Evolutionary conservation across 2,797 vertebrate species (phyloP).

Genomic region (Florisuga fusca): DNA sequence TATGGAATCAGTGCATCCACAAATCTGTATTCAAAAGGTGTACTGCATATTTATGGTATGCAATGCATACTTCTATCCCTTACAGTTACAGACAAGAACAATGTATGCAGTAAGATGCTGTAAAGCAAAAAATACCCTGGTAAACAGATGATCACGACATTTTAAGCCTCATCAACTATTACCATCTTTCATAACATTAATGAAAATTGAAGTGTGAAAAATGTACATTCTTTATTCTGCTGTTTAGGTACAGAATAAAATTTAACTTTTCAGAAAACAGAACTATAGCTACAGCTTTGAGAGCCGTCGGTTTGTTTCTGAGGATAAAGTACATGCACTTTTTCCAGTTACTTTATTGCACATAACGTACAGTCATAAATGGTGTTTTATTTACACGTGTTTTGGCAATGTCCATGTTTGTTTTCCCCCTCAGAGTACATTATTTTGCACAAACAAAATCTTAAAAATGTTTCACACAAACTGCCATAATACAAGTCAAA

Average conservation of each 20-base stretch:
- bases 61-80: background rate
- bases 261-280: constrained; percentile 59
- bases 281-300: constrained; percentile 53
- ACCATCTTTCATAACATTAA: background rate
- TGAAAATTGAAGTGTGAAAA: constrained; percentile 64
- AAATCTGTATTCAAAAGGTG: background rate
- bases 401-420: constrained; percentile 48
- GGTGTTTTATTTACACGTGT: constrained; percentile 65
- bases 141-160: background rate
- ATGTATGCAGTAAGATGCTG: background rate
- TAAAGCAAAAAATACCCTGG: background rate
- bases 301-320: constrained; percentile 40
- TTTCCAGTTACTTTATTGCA: constrained; percentile 77
- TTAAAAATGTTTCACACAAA: constrained; percentile 64
- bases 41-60: background rate
- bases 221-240: constrained; percentile 70
- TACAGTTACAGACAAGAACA: background rate
- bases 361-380: constrained; percentile 63
- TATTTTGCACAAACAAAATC: constrained; percentile 64
- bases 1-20: background rate
- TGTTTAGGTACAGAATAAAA: constrained; percentile 63
- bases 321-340: constrained; percentile 64
- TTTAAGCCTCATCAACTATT: constrained; percentile 2
- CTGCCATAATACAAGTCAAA: constrained; percentile 56
- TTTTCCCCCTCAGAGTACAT: constrained; percentile 51